A percentile compares a stretch with the other conserved stretches of the same genome.
phyloP scores from a whole-genome alignment of 2,113 vertebrate genomes.

The Geococcyx californianus region DNA sequence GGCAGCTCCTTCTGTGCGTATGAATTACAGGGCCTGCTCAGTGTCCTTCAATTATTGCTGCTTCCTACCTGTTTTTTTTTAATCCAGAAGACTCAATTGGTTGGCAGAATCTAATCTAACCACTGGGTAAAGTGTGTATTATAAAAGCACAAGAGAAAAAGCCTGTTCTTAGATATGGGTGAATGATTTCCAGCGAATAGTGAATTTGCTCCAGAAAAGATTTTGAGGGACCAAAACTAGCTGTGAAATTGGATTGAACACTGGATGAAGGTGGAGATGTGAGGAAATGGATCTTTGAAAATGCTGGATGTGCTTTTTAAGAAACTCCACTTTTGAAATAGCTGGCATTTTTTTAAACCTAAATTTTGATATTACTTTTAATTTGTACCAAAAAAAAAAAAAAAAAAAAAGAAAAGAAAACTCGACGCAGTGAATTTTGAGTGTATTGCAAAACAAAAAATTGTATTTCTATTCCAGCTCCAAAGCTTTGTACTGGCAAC shows the following conservation, averaged over 20 bases:
- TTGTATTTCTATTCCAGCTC: background rate
- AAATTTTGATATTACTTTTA: background rate
- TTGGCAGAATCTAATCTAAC: background rate
- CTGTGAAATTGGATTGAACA: background rate
- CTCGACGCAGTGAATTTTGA: background rate
- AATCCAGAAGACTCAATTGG: background rate
- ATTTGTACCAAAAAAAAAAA: too few species aligned
- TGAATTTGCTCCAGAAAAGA: background rate
- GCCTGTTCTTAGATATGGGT: background rate
- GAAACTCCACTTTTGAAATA: background rate
- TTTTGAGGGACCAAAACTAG: background rate
- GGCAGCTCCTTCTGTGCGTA: background rate
- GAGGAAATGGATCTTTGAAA: background rate
- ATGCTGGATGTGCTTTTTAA: background rate
- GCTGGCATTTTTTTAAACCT: background rate
- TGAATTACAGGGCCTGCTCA: background rate
- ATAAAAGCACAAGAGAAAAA: background rate
- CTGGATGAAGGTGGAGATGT: background rate
- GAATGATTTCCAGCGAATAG: background rate
- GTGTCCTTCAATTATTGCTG: background rate
- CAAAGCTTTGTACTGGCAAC: background rate
- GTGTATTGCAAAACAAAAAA: background rate
- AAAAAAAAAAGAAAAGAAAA: background rate
- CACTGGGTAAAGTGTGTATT: fast-evolving
- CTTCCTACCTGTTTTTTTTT: background rate